These are phyloP conservation scores for Actinopyga echinites DNA, from an alignment of 53 echinoderm and acorn worm genomes.

Conservation along the genomic window DNA sequence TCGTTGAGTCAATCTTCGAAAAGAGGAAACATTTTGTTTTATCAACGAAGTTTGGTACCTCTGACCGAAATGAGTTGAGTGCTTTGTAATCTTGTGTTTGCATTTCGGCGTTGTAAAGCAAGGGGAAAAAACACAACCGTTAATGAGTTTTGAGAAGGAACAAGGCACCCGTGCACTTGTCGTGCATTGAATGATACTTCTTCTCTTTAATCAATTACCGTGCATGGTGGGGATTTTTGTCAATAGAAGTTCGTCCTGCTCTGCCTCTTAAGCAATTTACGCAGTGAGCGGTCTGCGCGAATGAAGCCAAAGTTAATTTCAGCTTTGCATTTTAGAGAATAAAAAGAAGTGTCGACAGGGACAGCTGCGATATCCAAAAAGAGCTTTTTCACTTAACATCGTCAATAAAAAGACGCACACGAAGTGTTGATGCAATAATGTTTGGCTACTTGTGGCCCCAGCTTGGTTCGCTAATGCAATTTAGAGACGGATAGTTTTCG, in stretches of 20 bases:
- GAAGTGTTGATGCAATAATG: conserved; percentile 16
- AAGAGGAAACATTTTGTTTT: no score
- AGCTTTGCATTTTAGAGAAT: conserved; percentile 27
- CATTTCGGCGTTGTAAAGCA: conserved; percentile 31
- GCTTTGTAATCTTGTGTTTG: conserved; percentile 21
- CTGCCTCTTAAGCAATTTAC: conserved; percentile 43
- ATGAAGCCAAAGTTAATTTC: conserved; percentile 26
- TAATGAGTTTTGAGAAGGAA: conserved; percentile 36
- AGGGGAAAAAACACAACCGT: background rate
- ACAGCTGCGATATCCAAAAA: conserved; percentile 32
- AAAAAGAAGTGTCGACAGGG: conserved; percentile 9
- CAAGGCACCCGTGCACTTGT: background rate
- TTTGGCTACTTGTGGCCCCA: conserved; percentile 33
- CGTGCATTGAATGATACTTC: conserved; percentile 28
- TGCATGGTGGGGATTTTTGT: conserved; percentile 4
- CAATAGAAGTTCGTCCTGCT: conserved; percentile 2
- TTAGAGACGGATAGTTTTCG: conserved; percentile 30
- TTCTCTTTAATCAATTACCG: conserved; percentile 27
- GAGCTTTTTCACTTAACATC: conserved; percentile 33
- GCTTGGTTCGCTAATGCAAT: conserved; percentile 31
- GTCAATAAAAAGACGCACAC: conserved; percentile 17
- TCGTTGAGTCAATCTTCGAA: no score
- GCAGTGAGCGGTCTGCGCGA: conserved; percentile 21
- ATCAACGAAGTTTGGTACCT: no score
- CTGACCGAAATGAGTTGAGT: no score